Conservation (phyloP, 2,113 vertebrate genomes). For the Columbina picui region DNA sequence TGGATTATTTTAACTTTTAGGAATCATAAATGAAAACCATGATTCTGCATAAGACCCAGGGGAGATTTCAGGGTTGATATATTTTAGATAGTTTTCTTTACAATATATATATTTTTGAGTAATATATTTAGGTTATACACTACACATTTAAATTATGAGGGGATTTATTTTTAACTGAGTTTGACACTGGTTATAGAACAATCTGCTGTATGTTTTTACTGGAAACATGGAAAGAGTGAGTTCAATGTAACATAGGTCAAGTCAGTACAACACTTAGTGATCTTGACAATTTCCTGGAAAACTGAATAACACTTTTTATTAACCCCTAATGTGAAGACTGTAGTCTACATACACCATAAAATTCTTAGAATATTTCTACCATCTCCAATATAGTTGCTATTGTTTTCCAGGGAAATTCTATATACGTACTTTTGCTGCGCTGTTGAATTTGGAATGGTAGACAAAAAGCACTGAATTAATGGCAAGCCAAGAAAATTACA, state of each 20-base stretch:
- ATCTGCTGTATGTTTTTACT: constrained; percentile 66
- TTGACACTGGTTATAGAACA: constrained; percentile 70
- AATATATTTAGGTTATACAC: constrained; percentile 5
- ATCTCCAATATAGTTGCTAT: neutral
- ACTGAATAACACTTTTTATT: constrained; percentile 54
- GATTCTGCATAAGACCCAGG: neutral
- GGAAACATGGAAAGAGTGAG: constrained; percentile 69
- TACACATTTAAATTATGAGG: neutral
- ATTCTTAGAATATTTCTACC: neutral
- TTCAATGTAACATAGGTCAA: constrained; percentile 65
- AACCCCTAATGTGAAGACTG: constrained; percentile 49
- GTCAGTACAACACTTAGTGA: constrained; percentile 41
- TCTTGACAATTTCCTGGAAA: constrained; percentile 74
- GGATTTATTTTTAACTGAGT: constrained; percentile 65
- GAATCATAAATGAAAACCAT: neutral
- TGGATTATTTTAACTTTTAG: neutral
- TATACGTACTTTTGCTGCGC: neutral
- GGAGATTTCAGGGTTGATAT: neutral
- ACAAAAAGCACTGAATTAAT: neutral
- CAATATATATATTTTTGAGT: neutral
- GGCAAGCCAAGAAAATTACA: neutral
- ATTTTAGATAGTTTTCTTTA: neutral
- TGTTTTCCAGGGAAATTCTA: neutral
- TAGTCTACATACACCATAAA: constrained; percentile 1
- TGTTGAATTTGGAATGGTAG: neutral